phyloP scores from a whole-genome alignment of 2,888 invertebrate genomes.

The Sympetrum striolatum region DNA sequence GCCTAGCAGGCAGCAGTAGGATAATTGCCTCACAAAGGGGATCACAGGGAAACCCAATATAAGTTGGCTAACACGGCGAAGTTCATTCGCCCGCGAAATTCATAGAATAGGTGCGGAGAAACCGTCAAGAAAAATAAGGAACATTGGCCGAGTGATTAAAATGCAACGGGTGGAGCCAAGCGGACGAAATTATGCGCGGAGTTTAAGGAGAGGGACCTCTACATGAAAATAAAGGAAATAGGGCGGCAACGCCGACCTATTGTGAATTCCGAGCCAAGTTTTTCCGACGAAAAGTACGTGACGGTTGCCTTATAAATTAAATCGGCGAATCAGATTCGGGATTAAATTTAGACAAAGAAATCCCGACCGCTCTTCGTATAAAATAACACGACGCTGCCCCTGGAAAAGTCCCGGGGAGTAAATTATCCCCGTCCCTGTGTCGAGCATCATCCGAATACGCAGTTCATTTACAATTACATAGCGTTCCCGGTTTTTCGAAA shows the following conservation, averaged over 20 bases:
- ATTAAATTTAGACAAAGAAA: background rate
- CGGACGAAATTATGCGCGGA: background rate
- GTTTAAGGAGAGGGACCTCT: background rate
- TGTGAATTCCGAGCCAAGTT: background rate
- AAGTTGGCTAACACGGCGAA: background rate
- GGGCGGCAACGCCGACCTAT: background rate
- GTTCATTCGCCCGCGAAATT: background rate
- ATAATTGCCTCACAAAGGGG: background rate
- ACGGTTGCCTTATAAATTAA: background rate
- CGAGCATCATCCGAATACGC: too few relatives aligned
- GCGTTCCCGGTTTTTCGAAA: too few relatives aligned
- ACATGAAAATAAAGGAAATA: background rate
- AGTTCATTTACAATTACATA: too few relatives aligned
- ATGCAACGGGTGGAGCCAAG: background rate
- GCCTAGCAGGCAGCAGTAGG: background rate
- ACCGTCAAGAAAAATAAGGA: background rate
- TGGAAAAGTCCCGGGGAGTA: too few relatives aligned
- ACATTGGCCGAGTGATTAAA: background rate
- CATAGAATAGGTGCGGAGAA: background rate
- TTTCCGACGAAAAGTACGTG: background rate
- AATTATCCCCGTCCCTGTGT: too few relatives aligned
- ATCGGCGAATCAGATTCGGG: background rate
- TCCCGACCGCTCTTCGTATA: too few relatives aligned
- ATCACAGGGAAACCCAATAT: background rate
- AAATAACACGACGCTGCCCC: too few relatives aligned